Base-by-base conservation (phyloP, 2,797 vertebrate genomes). In the Setipinna tenuifilis region DNA sequence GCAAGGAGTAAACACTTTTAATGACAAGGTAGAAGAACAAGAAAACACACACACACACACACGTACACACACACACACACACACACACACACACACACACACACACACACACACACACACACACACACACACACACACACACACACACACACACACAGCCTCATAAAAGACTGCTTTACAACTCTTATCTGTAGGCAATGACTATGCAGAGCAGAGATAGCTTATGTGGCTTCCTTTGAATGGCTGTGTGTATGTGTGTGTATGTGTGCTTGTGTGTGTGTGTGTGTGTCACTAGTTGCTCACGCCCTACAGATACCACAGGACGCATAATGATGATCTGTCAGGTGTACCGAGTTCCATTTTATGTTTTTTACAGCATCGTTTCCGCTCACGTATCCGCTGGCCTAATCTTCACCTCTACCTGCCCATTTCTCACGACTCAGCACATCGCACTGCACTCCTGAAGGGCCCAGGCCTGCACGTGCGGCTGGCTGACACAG, bases 11-110 rank as follows among this genome's bases (percentile, higher is more conserved):
- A 83, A 83, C 58, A 87, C 46, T 48, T 83, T 83, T 58, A 41
- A 85, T 87, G 57, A 78, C 41, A 35, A 12, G 48, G 86, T 88
- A 87, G 90, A 86, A 82, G 78, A 81, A 6, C 21, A 58, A 83
- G 17, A 41, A 41, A 54, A 9, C 50, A 54, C 9, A 14, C 50
- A 54, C 35, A n/a, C 41, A 19, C 41, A 23, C 28, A 16, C 82
- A 46, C 71, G 81, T 6, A 65, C 23, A 87, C 71, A 86, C 23
- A 28, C 16, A 48, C 57, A 68, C 61, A 68, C 61, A 50, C 28
- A 78, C 23, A 68, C 62, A 68, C 10, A 68, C 62, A 68, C n/a
- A 25, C 62, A 68, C 25, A 31, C 61, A 65, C 61, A 23, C 59
- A 62, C 57, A 58, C 57, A 10, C 19, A 59, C 14, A 59, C 46